A percentile compares a stretch with the other conserved stretches of the same genome.
phyloP scores from a whole-genome alignment of 2,888 invertebrate species.

The Heliconius erato region DNA sequence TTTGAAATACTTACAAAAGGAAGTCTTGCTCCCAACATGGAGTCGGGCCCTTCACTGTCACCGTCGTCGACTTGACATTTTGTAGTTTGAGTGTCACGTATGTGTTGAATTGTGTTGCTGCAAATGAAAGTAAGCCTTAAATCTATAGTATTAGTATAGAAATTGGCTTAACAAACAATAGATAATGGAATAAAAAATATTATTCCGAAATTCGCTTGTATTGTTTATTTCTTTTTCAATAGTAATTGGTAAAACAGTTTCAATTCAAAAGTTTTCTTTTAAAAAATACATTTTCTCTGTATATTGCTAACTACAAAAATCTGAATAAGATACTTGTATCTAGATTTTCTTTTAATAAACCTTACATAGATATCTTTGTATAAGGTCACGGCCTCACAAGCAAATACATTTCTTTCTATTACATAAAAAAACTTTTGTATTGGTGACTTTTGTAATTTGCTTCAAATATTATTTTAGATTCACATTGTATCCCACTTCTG shows the following conservation, averaged over 20 bases:
- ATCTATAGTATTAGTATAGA: constrained; percentile 7
- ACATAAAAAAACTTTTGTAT: background rate
- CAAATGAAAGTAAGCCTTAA: constrained; percentile 64
- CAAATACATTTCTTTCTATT: background rate
- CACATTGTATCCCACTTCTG: background rate
- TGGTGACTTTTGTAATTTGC: background rate
- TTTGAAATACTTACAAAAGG: constrained; percentile 94
- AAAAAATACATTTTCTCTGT: background rate
- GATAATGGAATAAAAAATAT: constrained; percentile 17
- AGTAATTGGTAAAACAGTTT: background rate
- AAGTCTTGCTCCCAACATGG: constrained; percentile 99
- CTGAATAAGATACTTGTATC: background rate
- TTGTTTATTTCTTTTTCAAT: constrained; percentile 11
- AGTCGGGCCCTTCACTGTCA: constrained; percentile 97
- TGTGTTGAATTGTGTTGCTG: constrained; percentile 96
- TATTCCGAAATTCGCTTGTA: background rate
- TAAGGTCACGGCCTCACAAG: background rate
- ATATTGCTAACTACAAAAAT: background rate
- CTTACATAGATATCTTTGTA: constrained; percentile 9
- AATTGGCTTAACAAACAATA: constrained; percentile 22
- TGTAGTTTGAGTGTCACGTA: constrained; percentile 98
- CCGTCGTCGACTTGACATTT: constrained; percentile 99
- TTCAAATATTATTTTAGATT: background rate
- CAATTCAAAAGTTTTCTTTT: background rate
- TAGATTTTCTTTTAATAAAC: background rate